phyloP scores from a whole-genome alignment of 2,888 invertebrate species.

The Panzeria rudis region DNA sequence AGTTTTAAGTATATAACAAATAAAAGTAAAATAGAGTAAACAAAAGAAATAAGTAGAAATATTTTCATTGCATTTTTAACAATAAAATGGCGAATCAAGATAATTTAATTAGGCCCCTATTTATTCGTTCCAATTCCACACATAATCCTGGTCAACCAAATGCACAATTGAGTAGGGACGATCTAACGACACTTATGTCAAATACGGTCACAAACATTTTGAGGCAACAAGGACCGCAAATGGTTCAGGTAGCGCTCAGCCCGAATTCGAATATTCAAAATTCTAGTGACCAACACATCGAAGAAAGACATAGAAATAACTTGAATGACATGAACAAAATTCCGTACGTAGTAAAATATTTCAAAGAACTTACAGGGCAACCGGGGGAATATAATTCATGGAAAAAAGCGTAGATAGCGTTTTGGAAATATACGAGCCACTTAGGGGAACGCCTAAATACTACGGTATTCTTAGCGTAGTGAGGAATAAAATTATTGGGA shows the following conservation, averaged over 20 bases:
- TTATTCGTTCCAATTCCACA: neutral
- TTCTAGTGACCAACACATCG: neutral
- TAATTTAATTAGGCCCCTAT: neutral
- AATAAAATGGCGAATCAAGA: neutral
- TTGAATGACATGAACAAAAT: neutral
- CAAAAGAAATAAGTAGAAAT: no score
- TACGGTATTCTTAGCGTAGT: neutral
- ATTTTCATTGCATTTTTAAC: no score
- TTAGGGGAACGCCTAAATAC: neutral
- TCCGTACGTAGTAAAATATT: neutral
- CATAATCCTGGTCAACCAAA: neutral
- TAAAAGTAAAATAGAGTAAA: no score
- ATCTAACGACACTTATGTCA: neutral
- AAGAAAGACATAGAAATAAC: neutral
- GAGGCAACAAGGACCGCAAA: neutral
- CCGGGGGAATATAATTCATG: neutral
- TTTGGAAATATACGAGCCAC: neutral
- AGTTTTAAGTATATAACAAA: no score
- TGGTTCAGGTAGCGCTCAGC: neutral
- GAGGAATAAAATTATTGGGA: neutral
- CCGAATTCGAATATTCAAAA: neutral
- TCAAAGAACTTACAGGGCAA: neutral
- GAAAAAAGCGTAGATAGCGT: neutral
- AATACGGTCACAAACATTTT: neutral
- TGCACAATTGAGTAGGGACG: neutral